phyloP scores from a whole-genome alignment of 2,113 vertebrate species.

The Hyla sarda region DNA sequence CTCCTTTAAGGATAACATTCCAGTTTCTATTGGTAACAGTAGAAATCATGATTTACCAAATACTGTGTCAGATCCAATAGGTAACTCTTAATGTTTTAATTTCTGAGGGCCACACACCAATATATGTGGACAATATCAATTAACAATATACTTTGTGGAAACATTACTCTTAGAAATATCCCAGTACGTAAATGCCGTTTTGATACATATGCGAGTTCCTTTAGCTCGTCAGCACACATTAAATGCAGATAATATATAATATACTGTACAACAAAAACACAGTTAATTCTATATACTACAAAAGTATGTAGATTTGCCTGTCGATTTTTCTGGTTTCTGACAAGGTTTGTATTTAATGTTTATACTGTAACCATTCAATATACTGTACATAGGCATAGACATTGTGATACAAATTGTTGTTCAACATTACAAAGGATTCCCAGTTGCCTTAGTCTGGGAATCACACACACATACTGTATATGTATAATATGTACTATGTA shows the following conservation, averaged over 20 bases:
- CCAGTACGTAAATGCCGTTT: too few relatives aligned
- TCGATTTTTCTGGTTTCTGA: not conserved
- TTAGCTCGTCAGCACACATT: too few relatives aligned
- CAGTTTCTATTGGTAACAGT: not conserved
- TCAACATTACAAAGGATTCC: not conserved
- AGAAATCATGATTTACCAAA: not conserved
- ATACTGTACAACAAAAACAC: too few relatives aligned
- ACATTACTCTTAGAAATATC: not conserved
- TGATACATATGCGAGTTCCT: too few relatives aligned
- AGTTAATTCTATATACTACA: too few relatives aligned
- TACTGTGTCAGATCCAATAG: not conserved
- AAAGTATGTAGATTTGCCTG: not conserved
- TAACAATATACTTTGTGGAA: not conserved
- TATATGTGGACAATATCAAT: too few relatives aligned
- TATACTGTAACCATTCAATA: not conserved
- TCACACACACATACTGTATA: not conserved
- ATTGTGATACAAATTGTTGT: not conserved
- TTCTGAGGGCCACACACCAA: too few relatives aligned
- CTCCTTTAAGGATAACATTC: too few relatives aligned
- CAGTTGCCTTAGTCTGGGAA: not conserved
- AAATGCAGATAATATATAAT: too few relatives aligned
- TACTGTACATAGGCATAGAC: not conserved
- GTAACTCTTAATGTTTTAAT: too few relatives aligned
- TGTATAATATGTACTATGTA: not conserved
- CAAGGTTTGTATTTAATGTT: not conserved